phyloP scores from a whole-genome alignment of 2,113 vertebrate species.

The Corydoras sp. region DNA sequence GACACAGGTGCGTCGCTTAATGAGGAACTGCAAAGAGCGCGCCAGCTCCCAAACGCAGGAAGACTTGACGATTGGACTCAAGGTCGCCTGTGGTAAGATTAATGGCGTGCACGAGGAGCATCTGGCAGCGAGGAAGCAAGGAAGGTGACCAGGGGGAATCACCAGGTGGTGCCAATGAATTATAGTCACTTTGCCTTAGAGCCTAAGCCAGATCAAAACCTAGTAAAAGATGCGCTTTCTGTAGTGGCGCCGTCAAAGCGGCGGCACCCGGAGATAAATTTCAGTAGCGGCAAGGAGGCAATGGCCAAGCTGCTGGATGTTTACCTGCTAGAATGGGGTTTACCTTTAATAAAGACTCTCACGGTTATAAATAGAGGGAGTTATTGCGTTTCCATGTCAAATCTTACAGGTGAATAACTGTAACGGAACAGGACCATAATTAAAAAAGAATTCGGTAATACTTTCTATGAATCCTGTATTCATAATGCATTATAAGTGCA shows the following conservation, averaged over 20 bases:
- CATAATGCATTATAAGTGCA: too few species aligned
- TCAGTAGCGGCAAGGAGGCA: background rate
- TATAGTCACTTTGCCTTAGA: constrained; percentile 48
- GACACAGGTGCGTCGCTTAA: constrained; percentile 64
- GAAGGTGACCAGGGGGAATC: constrained; percentile 63
- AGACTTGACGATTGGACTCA: constrained; percentile 51
- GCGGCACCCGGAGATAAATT: constrained; percentile 36
- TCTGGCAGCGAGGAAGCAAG: constrained; percentile 62
- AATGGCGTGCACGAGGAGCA: constrained; percentile 64
- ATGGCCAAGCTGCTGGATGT: too few species aligned
- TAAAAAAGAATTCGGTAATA: too few species aligned
- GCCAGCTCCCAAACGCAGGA: constrained; percentile 43
- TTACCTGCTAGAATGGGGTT: too few species aligned
- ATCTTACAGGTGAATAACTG: too few species aligned
- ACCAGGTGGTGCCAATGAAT: constrained; percentile 64
- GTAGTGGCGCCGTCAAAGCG: constrained; percentile 35
- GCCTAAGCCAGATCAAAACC: constrained; percentile 38
- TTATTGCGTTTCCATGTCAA: too few species aligned
- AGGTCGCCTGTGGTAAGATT: constrained; percentile 63
- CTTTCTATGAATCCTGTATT: too few species aligned
- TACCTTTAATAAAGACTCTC: too few species aligned
- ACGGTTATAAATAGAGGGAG: too few species aligned
- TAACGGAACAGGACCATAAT: too few species aligned
- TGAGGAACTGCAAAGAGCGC: constrained; percentile 54
- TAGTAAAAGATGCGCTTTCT: constrained; percentile 36